phyloP scores from a whole-genome alignment of 2,888 invertebrate genomes.

The Cryptocephalus moraei region DNA sequence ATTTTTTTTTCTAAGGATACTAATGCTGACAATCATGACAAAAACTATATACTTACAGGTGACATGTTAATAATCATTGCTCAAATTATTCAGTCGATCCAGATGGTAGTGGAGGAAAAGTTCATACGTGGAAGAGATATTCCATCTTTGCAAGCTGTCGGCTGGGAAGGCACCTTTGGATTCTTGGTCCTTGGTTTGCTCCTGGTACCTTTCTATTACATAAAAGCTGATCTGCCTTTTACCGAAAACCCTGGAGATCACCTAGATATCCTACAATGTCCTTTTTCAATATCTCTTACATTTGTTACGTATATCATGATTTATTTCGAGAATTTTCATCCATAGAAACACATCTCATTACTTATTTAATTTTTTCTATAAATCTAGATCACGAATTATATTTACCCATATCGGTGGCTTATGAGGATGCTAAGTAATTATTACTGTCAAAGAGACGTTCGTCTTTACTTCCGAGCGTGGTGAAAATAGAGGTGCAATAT shows the following conservation, averaged over 20 bases:
- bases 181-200: constrained; percentile 50
- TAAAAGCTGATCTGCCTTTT: constrained; percentile 65
- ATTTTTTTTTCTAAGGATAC: constrained; percentile 46
- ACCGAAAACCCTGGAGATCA: constrained; percentile 62
- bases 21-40: constrained; percentile 37
- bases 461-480: no score
- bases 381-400: no score
- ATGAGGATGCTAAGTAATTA: no score
- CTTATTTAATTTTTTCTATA: no score
- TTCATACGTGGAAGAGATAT: constrained; percentile 76
- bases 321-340: no score
- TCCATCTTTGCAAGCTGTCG: constrained; percentile 82
- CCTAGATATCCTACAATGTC: no score
- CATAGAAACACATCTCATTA: no score
- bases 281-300: no score
- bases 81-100: constrained; percentile 73
- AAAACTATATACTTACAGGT: constrained; percentile 70
- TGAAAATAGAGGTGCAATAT: no score
- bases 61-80: constrained; percentile 65
- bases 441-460: no score
- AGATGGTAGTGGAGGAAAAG: constrained; percentile 94
- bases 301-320: no score
- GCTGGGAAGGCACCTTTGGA: constrained; percentile 82
- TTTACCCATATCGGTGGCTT: no score
- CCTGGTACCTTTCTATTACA: constrained; percentile 72